Percentiles rank a stretch among this genome's conserved stretches.
phyloP scores from a whole-genome alignment of 2,113 vertebrate species.

The Erinaceus europaeus region DNA sequence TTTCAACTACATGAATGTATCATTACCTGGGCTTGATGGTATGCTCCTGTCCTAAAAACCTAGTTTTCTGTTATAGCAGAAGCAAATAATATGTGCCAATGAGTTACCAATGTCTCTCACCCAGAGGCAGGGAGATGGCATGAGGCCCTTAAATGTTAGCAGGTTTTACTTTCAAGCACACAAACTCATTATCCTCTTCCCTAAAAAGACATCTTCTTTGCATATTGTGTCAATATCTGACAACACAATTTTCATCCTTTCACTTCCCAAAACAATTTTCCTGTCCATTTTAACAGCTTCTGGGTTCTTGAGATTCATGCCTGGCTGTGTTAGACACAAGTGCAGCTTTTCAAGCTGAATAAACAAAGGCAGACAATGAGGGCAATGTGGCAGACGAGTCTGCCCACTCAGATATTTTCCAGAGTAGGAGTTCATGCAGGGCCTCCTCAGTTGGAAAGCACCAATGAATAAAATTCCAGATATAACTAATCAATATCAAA shows the following conservation, averaged over 20 bases:
- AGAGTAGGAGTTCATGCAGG: conserved; percentile 66
- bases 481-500: conserved; percentile 48
- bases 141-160: not conserved
- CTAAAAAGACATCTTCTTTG: not conserved
- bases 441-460: conserved; percentile 59
- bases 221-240: not conserved
- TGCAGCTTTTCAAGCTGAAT: conserved; percentile 70
- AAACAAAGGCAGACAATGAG: conserved; percentile 75
- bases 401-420: conserved; percentile 76
- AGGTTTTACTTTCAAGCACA: not conserved
- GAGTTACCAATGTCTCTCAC: conserved; percentile 23
- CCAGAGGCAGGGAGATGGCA: not conserved
- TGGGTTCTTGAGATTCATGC: conserved; percentile 44
- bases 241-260: conserved; percentile 43
- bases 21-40: not conserved
- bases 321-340: conserved; percentile 53
- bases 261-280: conserved; percentile 42
- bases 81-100: conserved; percentile 20
- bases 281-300: conserved; percentile 48
- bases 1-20: conserved; percentile 12
- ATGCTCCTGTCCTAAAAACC: conserved; percentile 29
- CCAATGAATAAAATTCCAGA: conserved; percentile 59
- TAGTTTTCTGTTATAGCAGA: conserved; percentile 8
- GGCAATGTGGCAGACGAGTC: conserved; percentile 70
- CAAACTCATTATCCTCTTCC: conserved; percentile 5